Evolutionary conservation across 2,113 vertebrate species (phyloP), one percentile per base, ranked within the genome.

Genomic region (Puntigrus tetrazona): DNA sequence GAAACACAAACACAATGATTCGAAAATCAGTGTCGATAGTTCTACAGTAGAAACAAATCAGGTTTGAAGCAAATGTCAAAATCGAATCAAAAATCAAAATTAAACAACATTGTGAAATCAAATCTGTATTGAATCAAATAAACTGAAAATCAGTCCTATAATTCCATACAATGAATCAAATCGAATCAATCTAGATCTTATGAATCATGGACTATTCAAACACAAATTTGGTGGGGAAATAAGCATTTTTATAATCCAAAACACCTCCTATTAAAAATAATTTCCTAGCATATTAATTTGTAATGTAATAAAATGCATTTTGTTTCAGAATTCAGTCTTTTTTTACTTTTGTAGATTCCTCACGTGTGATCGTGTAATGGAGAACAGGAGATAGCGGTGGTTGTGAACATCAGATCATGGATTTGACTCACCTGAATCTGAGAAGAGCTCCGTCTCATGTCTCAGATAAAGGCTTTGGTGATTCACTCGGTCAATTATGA

Each of bases 401-500:
- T 52, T 55, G 63, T 79, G 65, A 79, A 74, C 81, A 34, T 78
- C 63, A 55, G 45, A 63, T 57, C 74, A 85, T 8, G 50, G 41
- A 70, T 83, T 81, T 74, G 85, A 72, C n/a, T n/a, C 86, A 89
- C 86, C 86, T 89, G 85, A 79, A 83, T 86, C 82, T 85, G 85
- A 79, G 36, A 3, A 79, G 80, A 86, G 78, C 77, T 78, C 55
- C 38, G 43, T 77, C 82, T 84, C n/a, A 82, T 38, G 59, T 87
- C 69, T 65, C 41, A 81, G 79, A 87, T 80, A 80, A 88, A 86
- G 70, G 29, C 34, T 86, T 88, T 89, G 80, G 78, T 86, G 86
- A 82, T 75, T 87, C 85, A 82, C 86, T 73, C 77, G 81, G 85
- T 88, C 87, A 87, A 82, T 89, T 89, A 87, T 85, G 59, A 85